Conservation (phyloP, 1,140 invertebrate genomes). For the Steinernema khuongi region DNA sequence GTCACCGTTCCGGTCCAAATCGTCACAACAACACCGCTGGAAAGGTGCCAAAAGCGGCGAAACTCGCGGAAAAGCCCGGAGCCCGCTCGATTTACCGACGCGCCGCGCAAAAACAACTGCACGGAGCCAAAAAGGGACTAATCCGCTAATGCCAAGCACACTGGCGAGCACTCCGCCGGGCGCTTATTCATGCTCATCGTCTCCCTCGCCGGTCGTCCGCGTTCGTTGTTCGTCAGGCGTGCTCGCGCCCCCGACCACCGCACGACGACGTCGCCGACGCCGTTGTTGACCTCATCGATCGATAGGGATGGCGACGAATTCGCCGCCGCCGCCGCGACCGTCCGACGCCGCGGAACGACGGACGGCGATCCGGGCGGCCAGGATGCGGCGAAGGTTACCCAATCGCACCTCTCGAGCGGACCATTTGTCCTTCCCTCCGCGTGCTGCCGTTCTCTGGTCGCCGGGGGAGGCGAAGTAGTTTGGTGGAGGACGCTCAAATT, state of each 20-base stretch:
- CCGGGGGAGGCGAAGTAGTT: background rate
- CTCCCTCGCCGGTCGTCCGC: background rate
- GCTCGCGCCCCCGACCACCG: background rate
- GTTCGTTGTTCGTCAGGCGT: background rate
- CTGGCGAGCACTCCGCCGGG: background rate
- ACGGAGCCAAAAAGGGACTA: background rate
- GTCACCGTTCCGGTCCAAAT: no score
- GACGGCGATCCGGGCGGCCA: background rate
- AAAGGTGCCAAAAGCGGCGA: no score
- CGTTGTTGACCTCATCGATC: conserved; percentile 16
- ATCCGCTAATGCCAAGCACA: background rate
- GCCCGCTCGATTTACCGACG: no score
- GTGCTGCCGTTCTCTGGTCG: background rate
- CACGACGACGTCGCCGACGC: background rate
- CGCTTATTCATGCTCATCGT: conserved; percentile 4
- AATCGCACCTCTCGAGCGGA: background rate
- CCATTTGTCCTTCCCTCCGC: background rate
- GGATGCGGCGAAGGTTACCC: background rate
- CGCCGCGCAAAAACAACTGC: no score
- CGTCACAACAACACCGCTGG: no score
- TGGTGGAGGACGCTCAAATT: background rate
- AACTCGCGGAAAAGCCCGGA: no score
- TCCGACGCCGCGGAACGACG: background rate
- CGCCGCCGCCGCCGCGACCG: background rate
- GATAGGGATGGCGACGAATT: background rate